Percentiles rank a stretch among this genome's conserved stretches.
Evolutionary conservation across 2,888 invertebrate genomes (phyloP).

Genomic region (Agrotis segetum): DNA sequence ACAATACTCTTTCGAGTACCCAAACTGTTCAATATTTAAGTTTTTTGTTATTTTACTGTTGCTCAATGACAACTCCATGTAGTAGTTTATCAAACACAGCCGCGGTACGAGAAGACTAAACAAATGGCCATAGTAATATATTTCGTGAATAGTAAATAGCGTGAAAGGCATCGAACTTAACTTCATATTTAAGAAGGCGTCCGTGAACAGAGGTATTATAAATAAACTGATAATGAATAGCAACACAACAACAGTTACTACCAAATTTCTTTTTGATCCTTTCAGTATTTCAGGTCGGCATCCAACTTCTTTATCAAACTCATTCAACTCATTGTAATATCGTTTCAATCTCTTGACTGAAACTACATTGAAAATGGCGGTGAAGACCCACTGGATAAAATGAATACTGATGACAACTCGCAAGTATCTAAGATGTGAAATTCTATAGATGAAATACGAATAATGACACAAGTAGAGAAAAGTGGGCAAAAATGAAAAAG

Average conservation of each 20-base stretch:
- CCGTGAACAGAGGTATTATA: neutral
- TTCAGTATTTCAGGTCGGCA: conserved; percentile 69
- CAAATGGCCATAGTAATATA: conserved; percentile 77
- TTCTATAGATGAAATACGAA: conserved; percentile 13
- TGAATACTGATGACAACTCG: neutral
- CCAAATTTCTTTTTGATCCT: conserved; percentile 65
- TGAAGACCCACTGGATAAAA: conserved; percentile 58
- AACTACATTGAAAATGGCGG: conserved; percentile 61
- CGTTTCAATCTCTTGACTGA: conserved; percentile 67
- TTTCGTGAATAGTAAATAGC: conserved; percentile 64
- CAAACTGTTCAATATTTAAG: conserved; percentile 63
- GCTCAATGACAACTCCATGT: conserved; percentile 72
- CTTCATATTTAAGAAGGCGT: neutral
- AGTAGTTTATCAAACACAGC: conserved; percentile 75
- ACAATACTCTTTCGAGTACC: conserved; percentile 56
- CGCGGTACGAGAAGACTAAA: conserved; percentile 75
- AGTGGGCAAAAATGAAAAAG: conserved; percentile 15
- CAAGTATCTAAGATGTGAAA: neutral
- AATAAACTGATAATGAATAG: neutral
- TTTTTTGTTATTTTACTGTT: conserved; percentile 53
- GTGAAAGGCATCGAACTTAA: conserved; percentile 59
- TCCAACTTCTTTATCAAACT: conserved; percentile 73
- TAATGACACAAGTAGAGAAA: conserved; percentile 13
- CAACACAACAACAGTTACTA: neutral
- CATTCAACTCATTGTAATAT: conserved; percentile 72